Percentiles rank a stretch among this genome's conserved stretches.
Evolutionary conservation across 2,888 invertebrate species (phyloP).

Genomic region (Tenthredo amoena): DNA sequence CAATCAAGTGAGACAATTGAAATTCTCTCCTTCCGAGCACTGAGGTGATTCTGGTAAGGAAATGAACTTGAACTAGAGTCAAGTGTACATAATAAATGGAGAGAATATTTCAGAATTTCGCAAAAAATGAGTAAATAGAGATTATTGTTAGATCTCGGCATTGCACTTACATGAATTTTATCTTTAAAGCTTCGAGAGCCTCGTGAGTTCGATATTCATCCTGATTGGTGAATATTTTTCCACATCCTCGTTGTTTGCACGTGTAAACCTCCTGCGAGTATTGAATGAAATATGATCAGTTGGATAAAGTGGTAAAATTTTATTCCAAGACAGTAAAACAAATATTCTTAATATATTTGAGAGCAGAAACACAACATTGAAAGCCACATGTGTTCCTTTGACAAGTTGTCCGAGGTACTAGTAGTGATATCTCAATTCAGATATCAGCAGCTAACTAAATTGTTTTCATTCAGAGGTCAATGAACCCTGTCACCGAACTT

Average conservation of each 20-base stretch:
- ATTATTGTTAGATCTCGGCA: not conserved
- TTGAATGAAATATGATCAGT: conserved; percentile 16
- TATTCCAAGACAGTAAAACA: conserved; percentile 4
- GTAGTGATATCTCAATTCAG: not conserved
- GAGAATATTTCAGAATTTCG: too few relatives aligned
- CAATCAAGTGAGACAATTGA: not conserved
- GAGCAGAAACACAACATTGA: not conserved
- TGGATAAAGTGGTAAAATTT: conserved; percentile 25
- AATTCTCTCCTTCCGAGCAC: not conserved
- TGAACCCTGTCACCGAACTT: conserved; percentile 63
- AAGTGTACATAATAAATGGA: not conserved
- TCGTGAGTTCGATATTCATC: conserved; percentile 76
- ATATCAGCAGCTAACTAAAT: conserved; percentile 54
- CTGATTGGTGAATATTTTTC: conserved; percentile 75
- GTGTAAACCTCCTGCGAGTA: conserved; percentile 73
- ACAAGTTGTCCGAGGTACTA: not conserved
- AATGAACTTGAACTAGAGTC: not conserved
- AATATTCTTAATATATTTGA: not conserved
- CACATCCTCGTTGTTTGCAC: conserved; percentile 75
- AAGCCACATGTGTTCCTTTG: not conserved
- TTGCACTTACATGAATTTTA: conserved; percentile 73
- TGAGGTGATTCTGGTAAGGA: not conserved
- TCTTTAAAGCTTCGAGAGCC: conserved; percentile 73
- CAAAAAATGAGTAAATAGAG: not conserved
- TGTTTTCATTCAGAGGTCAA: conserved; percentile 76